These are phyloP conservation scores for Callosobruchus maculatus DNA, from an alignment of 2,888 invertebrate species.

Conservation along the genomic window DNA sequence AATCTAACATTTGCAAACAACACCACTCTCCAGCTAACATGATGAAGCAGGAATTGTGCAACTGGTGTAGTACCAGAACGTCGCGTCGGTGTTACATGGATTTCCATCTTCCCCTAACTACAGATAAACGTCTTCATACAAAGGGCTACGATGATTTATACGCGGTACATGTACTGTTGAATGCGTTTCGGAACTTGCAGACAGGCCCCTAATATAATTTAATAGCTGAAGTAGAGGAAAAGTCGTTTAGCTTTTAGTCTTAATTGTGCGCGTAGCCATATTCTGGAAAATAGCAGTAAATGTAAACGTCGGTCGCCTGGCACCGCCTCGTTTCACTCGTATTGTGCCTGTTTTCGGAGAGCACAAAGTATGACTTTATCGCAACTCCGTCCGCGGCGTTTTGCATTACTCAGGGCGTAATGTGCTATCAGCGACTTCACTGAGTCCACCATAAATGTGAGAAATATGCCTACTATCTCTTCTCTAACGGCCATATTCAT, in stretches of 20 bases:
- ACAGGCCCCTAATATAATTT: slow-evolving; percentile 13
- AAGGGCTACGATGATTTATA: slow-evolving; percentile 43
- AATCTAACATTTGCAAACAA: too few relatives aligned
- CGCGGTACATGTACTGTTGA: slow-evolving; percentile 20
- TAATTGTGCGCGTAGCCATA: neutral
- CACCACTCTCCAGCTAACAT: too few relatives aligned
- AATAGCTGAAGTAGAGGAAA: neutral
- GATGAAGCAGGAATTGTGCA: too few relatives aligned
- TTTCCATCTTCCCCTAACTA: slow-evolving; percentile 36
- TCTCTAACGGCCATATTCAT: too few relatives aligned
- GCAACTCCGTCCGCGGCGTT: neutral
- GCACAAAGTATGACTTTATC: neutral
- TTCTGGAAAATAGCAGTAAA: neutral
- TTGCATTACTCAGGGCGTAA: neutral
- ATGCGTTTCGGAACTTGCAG: slow-evolving; percentile 2
- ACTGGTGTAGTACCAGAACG: slow-evolving; percentile 15
- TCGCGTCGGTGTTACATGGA: slow-evolving; percentile 29
- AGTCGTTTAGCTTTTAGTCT: neutral
- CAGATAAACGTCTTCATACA: slow-evolving; percentile 45
- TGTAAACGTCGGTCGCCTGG: neutral
- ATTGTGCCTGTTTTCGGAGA: neutral
- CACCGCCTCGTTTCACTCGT: neutral
- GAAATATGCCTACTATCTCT: too few relatives aligned
- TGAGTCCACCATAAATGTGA: neutral
- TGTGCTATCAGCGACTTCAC: neutral